Evolutionary conservation across 2,888 invertebrate species (phyloP), one percentile per base, ranked within the genome.

Genomic region (Agrotis puta): DNA sequence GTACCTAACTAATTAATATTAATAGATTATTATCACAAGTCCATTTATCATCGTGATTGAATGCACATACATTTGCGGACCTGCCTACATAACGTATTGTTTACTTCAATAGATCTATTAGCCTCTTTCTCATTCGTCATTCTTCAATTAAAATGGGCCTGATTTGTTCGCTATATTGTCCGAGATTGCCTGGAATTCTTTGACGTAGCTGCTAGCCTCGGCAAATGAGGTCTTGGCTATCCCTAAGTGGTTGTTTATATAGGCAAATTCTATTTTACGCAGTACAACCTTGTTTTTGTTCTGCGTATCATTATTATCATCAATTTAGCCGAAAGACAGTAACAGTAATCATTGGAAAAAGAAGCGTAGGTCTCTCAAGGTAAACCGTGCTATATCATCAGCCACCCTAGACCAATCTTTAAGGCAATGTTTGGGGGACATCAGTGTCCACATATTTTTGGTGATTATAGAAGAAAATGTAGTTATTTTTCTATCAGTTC

Each of bases 101-200:
- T 79, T 74, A 66, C 59, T 64, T 65, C 51, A 57, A 54, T 56
- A 43, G 45, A 58, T 74, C 66, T 64, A 74, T 74, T 67, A 65
- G 62, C 67, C 64, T 79, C 56, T 64, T 57, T 70, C 67, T 57
- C 13, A 57, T 43, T 43, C 71, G 79, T 79, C 80, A 70, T 45
- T 33, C 58, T 71, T 65, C 76, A 76, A 79, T 80, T 79, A 76
- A 67, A 68, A 48, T 61, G 64, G 64, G 13, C 45, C 67, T 80
- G 71, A 79, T 79, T 79, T 64, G 76, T 58, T 68, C 51, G 47
- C 50, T 62, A 56, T 54, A 79, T 79, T 79, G 79, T 63, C 56
- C 54, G 56, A 56, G 70, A 75, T 67, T 68, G 78, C 67, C 66
- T 71, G 67, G 75, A 75, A 75, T 65, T 67, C 53, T 59, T 63